Percentiles rank a stretch among this genome's conserved stretches.
Conservation (phyloP, 2,113 vertebrate species). For the Anoura caudifer region DNA sequence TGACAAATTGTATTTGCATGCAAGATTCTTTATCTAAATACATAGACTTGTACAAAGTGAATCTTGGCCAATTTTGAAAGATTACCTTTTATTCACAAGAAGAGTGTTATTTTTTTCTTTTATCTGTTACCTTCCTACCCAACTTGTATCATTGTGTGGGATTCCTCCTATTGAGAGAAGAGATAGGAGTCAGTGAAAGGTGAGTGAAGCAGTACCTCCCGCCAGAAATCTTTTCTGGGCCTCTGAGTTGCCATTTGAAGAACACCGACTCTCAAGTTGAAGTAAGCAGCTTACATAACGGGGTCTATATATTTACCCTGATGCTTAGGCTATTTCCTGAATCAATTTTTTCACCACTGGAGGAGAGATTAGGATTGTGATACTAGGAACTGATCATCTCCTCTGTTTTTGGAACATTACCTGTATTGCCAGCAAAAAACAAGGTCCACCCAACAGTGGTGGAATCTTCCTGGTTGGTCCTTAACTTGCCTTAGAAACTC, state of each 20-base stretch:
- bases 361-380: slow-evolving; percentile 16
- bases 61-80: neutral
- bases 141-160: neutral
- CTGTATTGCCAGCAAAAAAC: slow-evolving; percentile 19
- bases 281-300: neutral
- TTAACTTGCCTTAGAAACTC: neutral
- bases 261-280: neutral
- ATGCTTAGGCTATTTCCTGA: neutral
- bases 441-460: neutral
- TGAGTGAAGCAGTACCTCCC: neutral
- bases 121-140: neutral
- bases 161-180: neutral
- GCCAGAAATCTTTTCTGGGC: neutral
- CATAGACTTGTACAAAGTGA: neutral
- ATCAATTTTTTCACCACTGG: neutral
- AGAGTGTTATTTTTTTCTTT: slow-evolving; percentile 4
- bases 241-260: slow-evolving; percentile 41
- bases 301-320: neutral
- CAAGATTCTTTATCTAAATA: neutral
- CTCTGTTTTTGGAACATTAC: slow-evolving; percentile 54
- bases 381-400: slow-evolving; percentile 3
- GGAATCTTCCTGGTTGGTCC: neutral
- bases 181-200: neutral
- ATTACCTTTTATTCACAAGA: neutral
- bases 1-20: neutral